phyloP scores from a whole-genome alignment of 1,140 invertebrate genomes.

The Drosophila ercepeae region DNA sequence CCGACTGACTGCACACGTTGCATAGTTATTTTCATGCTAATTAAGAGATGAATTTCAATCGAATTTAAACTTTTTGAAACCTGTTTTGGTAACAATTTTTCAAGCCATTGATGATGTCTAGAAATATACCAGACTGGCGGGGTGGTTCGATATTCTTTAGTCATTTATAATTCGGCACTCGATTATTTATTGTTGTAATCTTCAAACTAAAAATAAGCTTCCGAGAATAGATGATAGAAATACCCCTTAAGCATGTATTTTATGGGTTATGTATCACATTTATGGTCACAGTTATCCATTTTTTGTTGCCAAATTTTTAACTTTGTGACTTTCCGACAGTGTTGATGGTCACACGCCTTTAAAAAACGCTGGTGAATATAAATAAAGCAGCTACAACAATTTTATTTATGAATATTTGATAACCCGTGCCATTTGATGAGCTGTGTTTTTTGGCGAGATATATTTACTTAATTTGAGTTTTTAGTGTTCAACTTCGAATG shows the following conservation, averaged over 20 bases:
- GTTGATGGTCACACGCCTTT: not conserved
- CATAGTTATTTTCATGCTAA: not conserved
- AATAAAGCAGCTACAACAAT: constrained; percentile 29
- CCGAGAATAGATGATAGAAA: constrained; percentile 14
- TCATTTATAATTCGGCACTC: not conserved
- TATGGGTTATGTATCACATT: constrained; percentile 25
- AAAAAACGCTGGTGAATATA: constrained; percentile 21
- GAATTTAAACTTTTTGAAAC: constrained; percentile 3
- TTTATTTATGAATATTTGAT: constrained; percentile 37
- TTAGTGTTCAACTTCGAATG: constrained; percentile 9
- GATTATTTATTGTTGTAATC: constrained; percentile 18
- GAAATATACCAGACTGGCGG: constrained; percentile 26
- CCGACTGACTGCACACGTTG: not conserved
- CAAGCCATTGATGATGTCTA: constrained; percentile 16
- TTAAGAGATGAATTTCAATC: constrained; percentile 10
- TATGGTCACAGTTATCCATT: constrained; percentile 12
- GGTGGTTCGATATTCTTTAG: not conserved
- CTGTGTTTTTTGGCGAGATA: constrained; percentile 18
- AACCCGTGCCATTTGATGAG: constrained; percentile 58
- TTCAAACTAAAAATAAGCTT: constrained; percentile 7
- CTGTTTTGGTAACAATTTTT: constrained; percentile 1
- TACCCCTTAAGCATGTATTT: constrained; percentile 13
- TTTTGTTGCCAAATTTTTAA: constrained; percentile 3
- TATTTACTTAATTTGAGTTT: constrained; percentile 15
- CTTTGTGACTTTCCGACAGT: not conserved